Percentiles rank a stretch among this genome's conserved stretches.
Evolutionary conservation across 2,888 invertebrate species (phyloP).

Genomic region (Globia sparganii): DNA sequence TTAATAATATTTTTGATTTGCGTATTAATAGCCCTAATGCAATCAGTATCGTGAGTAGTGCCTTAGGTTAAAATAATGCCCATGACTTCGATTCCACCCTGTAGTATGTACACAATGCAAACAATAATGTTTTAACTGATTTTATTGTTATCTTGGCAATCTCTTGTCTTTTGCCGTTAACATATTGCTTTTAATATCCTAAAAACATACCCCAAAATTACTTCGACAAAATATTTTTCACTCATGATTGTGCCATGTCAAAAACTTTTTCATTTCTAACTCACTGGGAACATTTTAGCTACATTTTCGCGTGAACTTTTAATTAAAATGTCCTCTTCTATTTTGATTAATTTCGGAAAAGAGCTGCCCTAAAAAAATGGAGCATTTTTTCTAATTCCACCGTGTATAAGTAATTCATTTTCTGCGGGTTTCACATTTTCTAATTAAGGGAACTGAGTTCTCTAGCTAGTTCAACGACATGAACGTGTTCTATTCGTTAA

Average conservation of each 20-base stretch:
- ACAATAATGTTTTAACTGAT: too few species aligned
- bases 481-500: not conserved
- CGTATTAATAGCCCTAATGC: too few species aligned
- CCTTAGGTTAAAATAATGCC: too few species aligned
- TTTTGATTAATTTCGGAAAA: conserved; percentile 19
- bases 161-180: not conserved
- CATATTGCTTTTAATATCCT: not conserved
- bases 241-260: conserved; percentile 10
- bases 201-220: not conserved
- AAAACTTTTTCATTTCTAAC: conserved; percentile 33
- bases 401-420: conserved; percentile 26
- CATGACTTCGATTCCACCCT: too few species aligned
- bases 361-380: not conserved
- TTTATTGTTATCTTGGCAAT: not conserved
- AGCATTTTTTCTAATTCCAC: conserved; percentile 41
- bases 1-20: too few species aligned
- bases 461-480: not conserved
- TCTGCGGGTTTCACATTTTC: conserved; percentile 29
- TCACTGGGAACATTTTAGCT: conserved; percentile 6
- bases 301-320: conserved; percentile 44
- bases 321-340: conserved; percentile 42
- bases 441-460: conserved; percentile 24
- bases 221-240: not conserved
- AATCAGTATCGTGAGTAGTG: too few species aligned
- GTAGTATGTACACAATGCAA: too few species aligned